A percentile compares a stretch with the other conserved stretches of the same genome.
These are phyloP conservation scores for Elachura formosa DNA, from an alignment of 2,113 vertebrate species.

Conservation along the genomic window DNA sequence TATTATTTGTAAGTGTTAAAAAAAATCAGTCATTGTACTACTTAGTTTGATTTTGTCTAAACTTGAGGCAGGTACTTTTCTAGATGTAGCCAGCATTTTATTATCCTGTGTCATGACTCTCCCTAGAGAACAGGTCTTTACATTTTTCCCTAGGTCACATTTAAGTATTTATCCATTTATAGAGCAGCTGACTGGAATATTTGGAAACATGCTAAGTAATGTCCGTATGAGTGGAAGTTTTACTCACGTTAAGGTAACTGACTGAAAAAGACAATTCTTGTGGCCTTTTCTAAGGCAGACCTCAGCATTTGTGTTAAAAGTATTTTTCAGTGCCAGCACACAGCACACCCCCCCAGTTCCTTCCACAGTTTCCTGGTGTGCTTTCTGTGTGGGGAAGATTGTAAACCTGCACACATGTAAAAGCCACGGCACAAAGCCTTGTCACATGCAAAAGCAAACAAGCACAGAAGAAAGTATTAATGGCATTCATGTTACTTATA, in stretches of 20 bases:
- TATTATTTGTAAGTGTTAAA: neutral
- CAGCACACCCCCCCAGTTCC: neutral
- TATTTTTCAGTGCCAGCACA: neutral
- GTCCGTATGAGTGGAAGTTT: neutral
- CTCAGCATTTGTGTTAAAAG: neutral
- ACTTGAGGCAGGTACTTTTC: neutral
- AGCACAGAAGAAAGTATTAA: neutral
- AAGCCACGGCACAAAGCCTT: neutral
- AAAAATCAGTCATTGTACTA: neutral
- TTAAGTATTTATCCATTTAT: neutral
- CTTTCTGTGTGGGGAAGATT: neutral
- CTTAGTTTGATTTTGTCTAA: neutral
- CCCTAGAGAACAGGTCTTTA: neutral
- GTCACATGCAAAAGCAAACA: neutral
- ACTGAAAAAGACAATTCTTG: neutral
- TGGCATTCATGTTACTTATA: neutral
- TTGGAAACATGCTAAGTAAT: neutral
- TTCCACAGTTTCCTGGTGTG: neutral
- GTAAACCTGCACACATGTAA: fast-evolving
- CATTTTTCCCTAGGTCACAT: neutral
- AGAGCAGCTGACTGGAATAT: neutral
- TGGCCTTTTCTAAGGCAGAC: neutral
- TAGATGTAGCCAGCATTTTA: neutral
- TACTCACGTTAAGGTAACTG: neutral
- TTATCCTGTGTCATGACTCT: neutral